Evolutionary conservation across 2,113 vertebrate genomes (phyloP).

Genomic region (Burhinus bistriatus): DNA sequence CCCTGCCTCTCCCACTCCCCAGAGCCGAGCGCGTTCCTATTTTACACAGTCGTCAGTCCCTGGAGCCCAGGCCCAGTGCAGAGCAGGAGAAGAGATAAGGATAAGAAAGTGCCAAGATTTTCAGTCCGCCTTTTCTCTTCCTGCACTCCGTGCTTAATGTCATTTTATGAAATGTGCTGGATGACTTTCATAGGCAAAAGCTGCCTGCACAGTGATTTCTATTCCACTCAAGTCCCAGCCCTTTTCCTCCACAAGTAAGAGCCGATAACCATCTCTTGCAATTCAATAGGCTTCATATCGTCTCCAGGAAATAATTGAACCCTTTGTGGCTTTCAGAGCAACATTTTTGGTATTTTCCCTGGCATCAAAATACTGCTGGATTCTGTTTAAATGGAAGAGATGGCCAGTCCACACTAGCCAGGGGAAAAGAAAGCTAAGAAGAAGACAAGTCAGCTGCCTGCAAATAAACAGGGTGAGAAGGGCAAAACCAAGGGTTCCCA

Average conservation of each 20-base stretch:
- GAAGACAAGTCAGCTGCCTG: not conserved
- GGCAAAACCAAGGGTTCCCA: not conserved
- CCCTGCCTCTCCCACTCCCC: not conserved
- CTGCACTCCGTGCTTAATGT: not conserved
- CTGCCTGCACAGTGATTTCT: slow-evolving; percentile 4
- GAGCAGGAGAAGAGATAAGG: not conserved
- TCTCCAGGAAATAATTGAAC: slow-evolving; percentile 54
- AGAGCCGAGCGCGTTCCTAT: not conserved
- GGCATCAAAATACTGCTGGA: slow-evolving; percentile 24
- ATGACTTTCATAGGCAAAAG: slow-evolving; percentile 14
- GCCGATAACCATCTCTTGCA: slow-evolving; percentile 48
- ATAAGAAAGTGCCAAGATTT: not conserved
- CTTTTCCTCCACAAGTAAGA: slow-evolving; percentile 20
- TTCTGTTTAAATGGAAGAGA: slow-evolving; percentile 38
- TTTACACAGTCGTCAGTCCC: not conserved
- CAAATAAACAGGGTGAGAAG: not conserved
- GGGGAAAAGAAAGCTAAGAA: not conserved
- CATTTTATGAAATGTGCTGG: not conserved
- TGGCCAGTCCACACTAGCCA: not conserved
- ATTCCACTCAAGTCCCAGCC: slow-evolving; percentile 11
- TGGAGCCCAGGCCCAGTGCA: not conserved
- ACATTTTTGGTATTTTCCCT: slow-evolving; percentile 49
- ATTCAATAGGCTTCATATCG: slow-evolving; percentile 56
- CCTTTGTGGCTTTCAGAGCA: slow-evolving; percentile 45
- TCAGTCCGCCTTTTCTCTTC: not conserved